Evolutionary conservation across 2,888 invertebrate species (phyloP).

Genomic region (Mesochorus sp.): DNA sequence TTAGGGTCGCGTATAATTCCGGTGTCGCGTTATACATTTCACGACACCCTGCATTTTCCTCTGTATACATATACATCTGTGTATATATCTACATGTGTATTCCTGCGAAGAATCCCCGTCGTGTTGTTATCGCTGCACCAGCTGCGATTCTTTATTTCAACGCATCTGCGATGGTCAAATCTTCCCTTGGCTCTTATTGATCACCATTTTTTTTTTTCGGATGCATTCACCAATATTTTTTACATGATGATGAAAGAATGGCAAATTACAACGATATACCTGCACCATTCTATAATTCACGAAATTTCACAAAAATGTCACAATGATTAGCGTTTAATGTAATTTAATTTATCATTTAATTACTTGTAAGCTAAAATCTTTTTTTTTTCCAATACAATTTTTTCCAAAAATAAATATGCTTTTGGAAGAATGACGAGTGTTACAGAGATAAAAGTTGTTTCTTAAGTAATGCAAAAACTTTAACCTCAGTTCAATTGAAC

Average conservation of each 20-base stretch:
- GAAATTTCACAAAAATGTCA: no score
- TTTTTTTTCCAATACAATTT: background rate
- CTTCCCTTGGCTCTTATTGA: background rate
- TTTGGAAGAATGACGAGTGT: no score
- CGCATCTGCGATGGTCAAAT: conserved; percentile 45
- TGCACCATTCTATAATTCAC: no score
- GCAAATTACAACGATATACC: no score
- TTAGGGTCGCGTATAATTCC: conserved; percentile 49
- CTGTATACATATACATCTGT: background rate
- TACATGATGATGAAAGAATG: background rate
- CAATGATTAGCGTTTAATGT: no score
- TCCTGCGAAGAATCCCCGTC: conserved; percentile 41
- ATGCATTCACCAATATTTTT: no score
- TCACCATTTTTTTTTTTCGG: no score
- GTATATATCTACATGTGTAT: background rate
- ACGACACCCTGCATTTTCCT: conserved; percentile 18
- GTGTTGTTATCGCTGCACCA: conserved; percentile 46
- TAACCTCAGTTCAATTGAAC: no score
- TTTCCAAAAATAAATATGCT: no score
- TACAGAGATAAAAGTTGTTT: no score
- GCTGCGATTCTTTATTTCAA: conserved; percentile 17
- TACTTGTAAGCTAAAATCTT: background rate
- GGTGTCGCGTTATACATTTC: conserved; percentile 35
- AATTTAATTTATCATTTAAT: no score
- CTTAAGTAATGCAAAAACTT: no score